Evolutionary conservation across 1,140 invertebrate genomes (phyloP), one percentile per base, ranked within the genome.

Genomic region (Metopolophium dirhodum): DNA sequence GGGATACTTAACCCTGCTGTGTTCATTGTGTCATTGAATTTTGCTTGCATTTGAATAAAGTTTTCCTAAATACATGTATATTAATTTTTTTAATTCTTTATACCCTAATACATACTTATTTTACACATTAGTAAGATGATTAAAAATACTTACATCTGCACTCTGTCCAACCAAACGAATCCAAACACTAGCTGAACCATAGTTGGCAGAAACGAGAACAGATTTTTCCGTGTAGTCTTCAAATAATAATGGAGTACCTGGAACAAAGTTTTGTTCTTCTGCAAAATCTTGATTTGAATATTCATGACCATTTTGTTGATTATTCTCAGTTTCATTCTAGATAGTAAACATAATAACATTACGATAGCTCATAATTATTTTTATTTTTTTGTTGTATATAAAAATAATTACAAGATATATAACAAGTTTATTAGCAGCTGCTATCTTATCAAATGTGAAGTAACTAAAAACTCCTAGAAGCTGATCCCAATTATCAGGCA

Each of bases 131-230:
- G 14, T 20, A 47, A 77, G 22, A 77, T 7, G 18, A 85, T 83
- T 51, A 85, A 51, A 35, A 37, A 45, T 54, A 85, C 23, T 85
- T 93, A 93, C 91, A 86, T 93, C 91, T 51, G 82, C 82, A 57
- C 45, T 85, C 9, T 83, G 49, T 30, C 49, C 91, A 86, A 93
- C 82, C 30, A 85, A 86, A 85, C 91, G 91, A n/a, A 93, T 45
- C 49, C 82, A 85, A 93, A 93, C 23, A 85, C 26, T 41, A 54
- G 49, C 18, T 45, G 91, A 57, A 57, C 91, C 82, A 85, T 93
- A 93, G 35, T 85, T 93, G 30, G 91, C 91, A 77, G 91, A 85
- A 37, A 93, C 91, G n/a, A 93, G 82, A 41, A 93, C 51, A 85
- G 82, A 93, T 86, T 93, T 93, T 85, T 93, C 91, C 30, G 57